phyloP scores from a whole-genome alignment of 2,797 vertebrate genomes.

The Glossophaga mutica region DNA sequence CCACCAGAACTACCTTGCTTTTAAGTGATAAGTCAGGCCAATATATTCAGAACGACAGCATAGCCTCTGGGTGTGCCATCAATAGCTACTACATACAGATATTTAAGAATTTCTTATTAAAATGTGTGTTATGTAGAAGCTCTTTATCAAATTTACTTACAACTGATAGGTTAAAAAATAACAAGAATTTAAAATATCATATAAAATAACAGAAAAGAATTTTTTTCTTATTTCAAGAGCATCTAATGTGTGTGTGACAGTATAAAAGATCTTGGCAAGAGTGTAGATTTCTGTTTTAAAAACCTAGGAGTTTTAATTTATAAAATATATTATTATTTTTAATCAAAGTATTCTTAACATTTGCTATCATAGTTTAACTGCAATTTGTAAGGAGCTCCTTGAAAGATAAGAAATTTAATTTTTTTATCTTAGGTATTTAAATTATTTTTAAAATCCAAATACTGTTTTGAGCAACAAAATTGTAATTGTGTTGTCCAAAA shows the following conservation, averaged over 20 bases:
- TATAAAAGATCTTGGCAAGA: slow-evolving; percentile 42
- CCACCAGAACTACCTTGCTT: slow-evolving; percentile 41
- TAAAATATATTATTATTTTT: slow-evolving; percentile 42
- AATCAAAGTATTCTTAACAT: slow-evolving; percentile 25
- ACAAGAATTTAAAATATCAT: slow-evolving; percentile 2
- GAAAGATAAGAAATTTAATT: slow-evolving; percentile 27
- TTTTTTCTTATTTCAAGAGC: slow-evolving; percentile 22
- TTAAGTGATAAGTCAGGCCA: slow-evolving; percentile 56
- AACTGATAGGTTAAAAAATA: background rate
- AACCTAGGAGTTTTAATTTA: slow-evolving; percentile 44
- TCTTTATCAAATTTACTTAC: background rate
- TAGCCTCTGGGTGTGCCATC: slow-evolving; percentile 40
- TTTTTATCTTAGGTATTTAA: background rate
- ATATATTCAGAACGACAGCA: slow-evolving; percentile 49
- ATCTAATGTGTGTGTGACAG: background rate
- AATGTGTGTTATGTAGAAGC: background rate
- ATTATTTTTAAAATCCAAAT: background rate
- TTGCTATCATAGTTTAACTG: slow-evolving; percentile 29
- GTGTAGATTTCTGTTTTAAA: slow-evolving; percentile 34
- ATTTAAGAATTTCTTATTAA: slow-evolving; percentile 29
- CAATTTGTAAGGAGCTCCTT: background rate
- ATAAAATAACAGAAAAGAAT: background rate
- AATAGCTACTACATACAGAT: slow-evolving; percentile 22
- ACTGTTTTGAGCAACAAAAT: background rate
- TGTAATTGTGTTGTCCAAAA: background rate